Conservation (phyloP, 2,113 vertebrate species). For the Cepphus grylle region DNA sequence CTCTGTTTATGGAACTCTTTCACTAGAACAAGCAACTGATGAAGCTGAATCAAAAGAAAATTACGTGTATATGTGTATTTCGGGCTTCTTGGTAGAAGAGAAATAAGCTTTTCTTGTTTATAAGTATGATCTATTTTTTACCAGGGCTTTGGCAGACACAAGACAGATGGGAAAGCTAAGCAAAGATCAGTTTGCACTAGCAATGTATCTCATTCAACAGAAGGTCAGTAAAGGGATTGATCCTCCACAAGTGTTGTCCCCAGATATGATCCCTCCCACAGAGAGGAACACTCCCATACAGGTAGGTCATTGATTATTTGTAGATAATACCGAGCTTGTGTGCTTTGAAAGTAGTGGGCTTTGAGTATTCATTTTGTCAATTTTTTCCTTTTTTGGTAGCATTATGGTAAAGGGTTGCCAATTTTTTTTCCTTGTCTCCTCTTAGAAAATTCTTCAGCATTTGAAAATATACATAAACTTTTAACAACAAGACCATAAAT, state of each 20-base stretch:
- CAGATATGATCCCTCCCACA: conserved; percentile 94
- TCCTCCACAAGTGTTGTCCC: conserved; percentile 87
- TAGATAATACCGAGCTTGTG: background rate
- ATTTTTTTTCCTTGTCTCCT: background rate
- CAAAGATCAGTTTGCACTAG: conserved; percentile 92
- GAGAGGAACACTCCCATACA: conserved; percentile 86
- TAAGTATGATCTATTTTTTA: background rate
- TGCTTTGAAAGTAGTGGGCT: background rate
- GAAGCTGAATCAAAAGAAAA: background rate
- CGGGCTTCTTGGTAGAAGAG: background rate
- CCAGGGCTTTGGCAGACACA: conserved; percentile 93
- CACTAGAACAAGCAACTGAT: background rate
- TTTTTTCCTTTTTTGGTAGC: background rate
- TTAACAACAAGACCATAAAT: background rate
- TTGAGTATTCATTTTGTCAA: background rate
- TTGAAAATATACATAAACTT: background rate
- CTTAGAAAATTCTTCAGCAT: background rate
- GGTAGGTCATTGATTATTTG: conserved; percentile 65
- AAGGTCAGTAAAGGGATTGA: conserved; percentile 95
- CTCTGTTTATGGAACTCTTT: background rate
- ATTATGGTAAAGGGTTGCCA: background rate
- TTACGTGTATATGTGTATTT: rapidly evolving
- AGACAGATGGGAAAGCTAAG: conserved; percentile 93
- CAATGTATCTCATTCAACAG: conserved; percentile 97
- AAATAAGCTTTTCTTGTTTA: background rate